A percentile compares a stretch with the other conserved stretches of the same genome.
phyloP scores from a whole-genome alignment of 1,140 invertebrate genomes.

The Magallana gigas region DNA sequence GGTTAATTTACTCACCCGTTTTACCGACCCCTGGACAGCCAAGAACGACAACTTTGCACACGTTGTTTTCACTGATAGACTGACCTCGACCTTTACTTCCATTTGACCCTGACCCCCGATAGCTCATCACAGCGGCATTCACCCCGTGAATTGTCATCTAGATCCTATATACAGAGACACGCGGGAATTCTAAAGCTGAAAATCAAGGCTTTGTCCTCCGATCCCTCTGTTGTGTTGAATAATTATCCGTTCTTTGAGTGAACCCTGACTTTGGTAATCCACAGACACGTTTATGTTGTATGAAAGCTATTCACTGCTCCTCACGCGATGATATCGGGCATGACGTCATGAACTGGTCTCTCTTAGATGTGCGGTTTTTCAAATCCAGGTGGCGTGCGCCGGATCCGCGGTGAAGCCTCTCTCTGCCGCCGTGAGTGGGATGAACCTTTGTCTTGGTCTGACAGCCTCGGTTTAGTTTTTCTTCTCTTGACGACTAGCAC shows the following conservation, averaged over 20 bases:
- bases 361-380: no score
- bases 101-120: slow-evolving; percentile 36
- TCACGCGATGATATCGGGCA: no score
- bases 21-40: slow-evolving; percentile 66
- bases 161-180: not conserved
- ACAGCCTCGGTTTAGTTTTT: no score
- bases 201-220: not conserved
- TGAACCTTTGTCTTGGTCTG: no score
- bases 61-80: slow-evolving; percentile 48
- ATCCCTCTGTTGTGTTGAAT: not conserved
- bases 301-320: no score
- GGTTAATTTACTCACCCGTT: slow-evolving; percentile 58
- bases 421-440: no score
- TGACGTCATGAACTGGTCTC: no score
- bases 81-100: slow-evolving; percentile 40
- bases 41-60: slow-evolving; percentile 64
- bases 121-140: slow-evolving; percentile 20
- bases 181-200: not conserved
- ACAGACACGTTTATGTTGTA: not conserved
- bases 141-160: slow-evolving; percentile 21
- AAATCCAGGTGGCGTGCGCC: no score
- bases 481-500: no score
- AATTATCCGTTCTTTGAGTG: not conserved
- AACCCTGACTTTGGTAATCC: not conserved
- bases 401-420: no score